Evolutionary conservation across 2,888 invertebrate species (phyloP), one percentile per base, ranked within the genome.

Genomic region (Drosophila melanocephala): DNA sequence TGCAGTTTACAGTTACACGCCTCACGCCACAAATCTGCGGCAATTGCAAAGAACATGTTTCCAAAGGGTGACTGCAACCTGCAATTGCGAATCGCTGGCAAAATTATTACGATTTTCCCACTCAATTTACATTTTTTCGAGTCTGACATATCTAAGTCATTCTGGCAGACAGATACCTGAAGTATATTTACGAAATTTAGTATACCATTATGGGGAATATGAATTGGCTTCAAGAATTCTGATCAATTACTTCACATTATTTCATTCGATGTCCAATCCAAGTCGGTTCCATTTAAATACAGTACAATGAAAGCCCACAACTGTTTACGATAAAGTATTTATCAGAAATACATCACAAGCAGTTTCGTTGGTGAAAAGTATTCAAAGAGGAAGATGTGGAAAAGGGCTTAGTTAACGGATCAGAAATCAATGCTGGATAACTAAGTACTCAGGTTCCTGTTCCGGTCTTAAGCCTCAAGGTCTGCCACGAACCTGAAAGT

Each of bases 1-100:
- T 57, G 62, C 65, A 62, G 55, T 63, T 75, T 70, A 79, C 70
- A 75, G 70, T 67, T 75, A 42, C 51, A 79, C 77, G 75, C 80
- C 63, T 73, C 53, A 75, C 71, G 77, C 70, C 68, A 51, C 50
- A 53, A 51, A 47, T 67, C 59, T 35, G 50, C 50, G 53, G 57
- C 44, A 37, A 39, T 55, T 26, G 33, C 19, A 42, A 10, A 30
- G 26, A 47, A 51, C 47, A 47, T 47, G 47, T 47, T 47, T 4
- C 47, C 47, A 47, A 47, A 47, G 16, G 47, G 16, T 9, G 16
- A 6, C 16, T 28, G 26, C 37, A 39, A 28, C 19, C 28, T n/a
- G 37, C n/a, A 28, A 28, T 28, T 39, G 6, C 37, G 9, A 37
- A 19, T 7, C 19, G 28, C 26, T 35, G 14, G 26, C 35, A n/a